Evolutionary conservation across 1,140 invertebrate species (phyloP), one percentile per base, ranked within the genome.

Genomic region (Temnothorax nylanderi): DNA sequence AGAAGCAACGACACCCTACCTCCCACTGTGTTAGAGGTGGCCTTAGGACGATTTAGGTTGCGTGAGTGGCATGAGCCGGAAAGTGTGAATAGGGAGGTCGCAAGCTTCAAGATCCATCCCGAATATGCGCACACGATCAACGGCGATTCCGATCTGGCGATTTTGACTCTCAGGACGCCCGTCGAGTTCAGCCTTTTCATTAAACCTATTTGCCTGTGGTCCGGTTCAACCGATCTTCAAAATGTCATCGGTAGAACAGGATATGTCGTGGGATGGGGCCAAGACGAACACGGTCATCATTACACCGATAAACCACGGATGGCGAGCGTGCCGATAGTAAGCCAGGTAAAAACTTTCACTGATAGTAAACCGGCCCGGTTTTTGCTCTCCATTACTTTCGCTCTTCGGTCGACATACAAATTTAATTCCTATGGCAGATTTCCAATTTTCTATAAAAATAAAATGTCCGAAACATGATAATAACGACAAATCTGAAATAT

Each of bases 151-250:
- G 97, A 97, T 89, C 87, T 97, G 11, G 96, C 96, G 4, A 92
- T 97, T 8, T 71, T 97, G 21, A 94, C 94, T 74, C 88, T 97
- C 13, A 89, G 90, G 0, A 93, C 95, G 4, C 85, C 94, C 0
- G 95, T 96, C 0, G 91, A 95, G 26, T 96, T 95, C 75, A 96
- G 94, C 0, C 91, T 94, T n/a, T 95, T 87, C 69, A 95, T 97
- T 44, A 94, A 93, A 62, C 96, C 96, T 6, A 94, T 96, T 8
- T 97, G 97, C 89, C 93, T 97, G 2, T 97, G 96, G 96, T 91
- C 92, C 11, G 95, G 94, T 2, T 87, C 94, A 26, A 88, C 81
- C 0, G 93, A 96, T 26, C 90, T 97, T 0, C 93, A 94, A 5
- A 92, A 92, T 67, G 92, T 97, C 64, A 92, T 95, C 0, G 94